phyloP scores from a whole-genome alignment of 2,797 vertebrate genomes.

The Amphiprion clarkii region DNA sequence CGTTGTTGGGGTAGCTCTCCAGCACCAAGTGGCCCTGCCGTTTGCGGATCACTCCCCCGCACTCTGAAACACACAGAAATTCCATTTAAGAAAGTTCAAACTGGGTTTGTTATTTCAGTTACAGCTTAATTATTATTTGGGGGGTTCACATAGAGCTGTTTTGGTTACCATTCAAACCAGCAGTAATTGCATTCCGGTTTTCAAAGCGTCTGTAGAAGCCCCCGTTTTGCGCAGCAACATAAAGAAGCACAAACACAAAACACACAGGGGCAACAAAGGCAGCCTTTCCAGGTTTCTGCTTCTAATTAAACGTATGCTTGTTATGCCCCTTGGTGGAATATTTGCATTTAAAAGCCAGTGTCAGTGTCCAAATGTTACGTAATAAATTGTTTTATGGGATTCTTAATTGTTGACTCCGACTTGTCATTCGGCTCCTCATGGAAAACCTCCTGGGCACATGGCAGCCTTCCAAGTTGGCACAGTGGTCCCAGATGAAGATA shows the following conservation, averaged over 20 bases:
- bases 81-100: constrained; percentile 14
- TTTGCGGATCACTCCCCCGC: constrained; percentile 92
- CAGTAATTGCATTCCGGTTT: constrained; percentile 41
- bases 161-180: constrained; percentile 37
- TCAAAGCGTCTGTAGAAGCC: constrained; percentile 28
- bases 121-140: constrained; percentile 34
- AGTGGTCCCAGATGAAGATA: constrained; percentile 43
- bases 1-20: constrained; percentile 96
- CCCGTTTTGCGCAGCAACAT: constrained; percentile 25
- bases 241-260: constrained; percentile 38
- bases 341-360: constrained; percentile 54
- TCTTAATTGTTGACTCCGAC: constrained; percentile 35
- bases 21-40: constrained; percentile 93
- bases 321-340: constrained; percentile 36
- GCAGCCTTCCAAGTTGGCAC: constrained; percentile 59
- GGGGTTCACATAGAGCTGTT: constrained; percentile 10
- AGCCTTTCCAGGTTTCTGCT: constrained; percentile 36
- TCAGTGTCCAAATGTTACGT: constrained; percentile 46
- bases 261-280: constrained; percentile 6
- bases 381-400: constrained; percentile 56
- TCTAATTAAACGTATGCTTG: constrained; percentile 67
- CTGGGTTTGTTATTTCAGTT: constrained; percentile 21
- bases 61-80: constrained; percentile 81
- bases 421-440: constrained; percentile 54
- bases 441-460: constrained; percentile 57